phyloP scores from a whole-genome alignment of 2,113 vertebrate genomes.

The Tor tambroides region DNA sequence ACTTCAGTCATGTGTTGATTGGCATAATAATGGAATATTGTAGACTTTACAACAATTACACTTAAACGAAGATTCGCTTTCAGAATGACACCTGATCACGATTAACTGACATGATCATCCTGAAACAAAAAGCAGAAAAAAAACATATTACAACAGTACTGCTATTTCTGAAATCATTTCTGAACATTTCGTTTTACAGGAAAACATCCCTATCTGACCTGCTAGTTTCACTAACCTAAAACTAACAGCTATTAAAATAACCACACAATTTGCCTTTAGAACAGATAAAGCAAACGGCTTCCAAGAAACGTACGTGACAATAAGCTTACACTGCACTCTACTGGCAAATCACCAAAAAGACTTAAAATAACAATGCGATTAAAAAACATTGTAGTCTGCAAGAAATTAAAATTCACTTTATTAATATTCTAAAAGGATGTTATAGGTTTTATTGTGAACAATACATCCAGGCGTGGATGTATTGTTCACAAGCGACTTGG shows the following conservation, averaged over 20 bases:
- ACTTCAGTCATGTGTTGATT: background rate
- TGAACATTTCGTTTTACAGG: background rate
- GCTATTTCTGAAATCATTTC: background rate
- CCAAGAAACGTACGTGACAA: background rate
- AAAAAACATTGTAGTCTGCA: background rate
- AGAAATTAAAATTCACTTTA: no score
- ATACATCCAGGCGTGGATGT: background rate
- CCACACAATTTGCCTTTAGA: background rate
- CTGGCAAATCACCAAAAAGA: background rate
- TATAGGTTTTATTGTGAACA: background rate
- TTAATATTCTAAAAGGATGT: no score
- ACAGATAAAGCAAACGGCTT: background rate
- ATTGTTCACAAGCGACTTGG: no score
- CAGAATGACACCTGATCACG: background rate
- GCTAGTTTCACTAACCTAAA: slow-evolving; percentile 8
- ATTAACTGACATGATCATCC: background rate
- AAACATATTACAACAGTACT: background rate
- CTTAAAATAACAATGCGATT: background rate
- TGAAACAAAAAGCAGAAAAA: slow-evolving; percentile 18
- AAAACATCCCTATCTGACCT: background rate
- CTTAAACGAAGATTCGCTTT: slow-evolving; percentile 15
- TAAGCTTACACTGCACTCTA: slow-evolving; percentile 20
- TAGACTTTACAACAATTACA: background rate
- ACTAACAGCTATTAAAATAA: slow-evolving; percentile 10
- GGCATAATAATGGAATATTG: slow-evolving; percentile 12